Conservation (phyloP, 2,888 invertebrate species). For the Himalopsyche anomala region DNA sequence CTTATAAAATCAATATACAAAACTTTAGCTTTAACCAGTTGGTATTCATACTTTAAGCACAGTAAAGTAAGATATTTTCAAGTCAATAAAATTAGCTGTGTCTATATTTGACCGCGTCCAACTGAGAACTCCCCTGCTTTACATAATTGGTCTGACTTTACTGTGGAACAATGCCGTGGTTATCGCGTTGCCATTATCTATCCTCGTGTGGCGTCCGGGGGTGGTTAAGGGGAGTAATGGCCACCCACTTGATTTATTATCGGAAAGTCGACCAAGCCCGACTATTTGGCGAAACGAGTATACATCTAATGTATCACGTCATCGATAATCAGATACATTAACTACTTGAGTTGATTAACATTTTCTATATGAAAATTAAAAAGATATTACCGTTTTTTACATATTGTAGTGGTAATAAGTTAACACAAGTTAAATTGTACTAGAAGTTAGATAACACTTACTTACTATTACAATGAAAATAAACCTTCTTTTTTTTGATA, state of each 20-base stretch:
- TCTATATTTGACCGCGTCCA: background rate
- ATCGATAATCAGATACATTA: conserved; percentile 32
- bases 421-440: too few relatives aligned
- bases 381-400: background rate
- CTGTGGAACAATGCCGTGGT: conserved; percentile 48
- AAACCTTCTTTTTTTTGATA: too few relatives aligned
- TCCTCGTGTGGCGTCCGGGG: conserved; percentile 47
- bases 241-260: conserved; percentile 34
- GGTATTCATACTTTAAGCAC: too few relatives aligned
- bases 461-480: too few relatives aligned
- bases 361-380: background rate
- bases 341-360: conserved; percentile 30
- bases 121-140: conserved; percentile 36
- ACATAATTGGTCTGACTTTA: conserved; percentile 56
- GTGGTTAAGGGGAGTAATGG: conserved; percentile 41
- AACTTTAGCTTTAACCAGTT: too few relatives aligned
- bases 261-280: conserved; percentile 44
- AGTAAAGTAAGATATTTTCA: too few relatives aligned
- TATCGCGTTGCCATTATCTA: conserved; percentile 58
- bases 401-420: too few relatives aligned
- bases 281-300: conserved; percentile 46
- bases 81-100: background rate
- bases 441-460: too few relatives aligned
- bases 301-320: conserved; percentile 35
- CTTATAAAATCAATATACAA: too few relatives aligned